These are phyloP conservation scores for Festucalex cinctus DNA, from an alignment of 2,113 vertebrate genomes.

Conservation along the genomic window DNA sequence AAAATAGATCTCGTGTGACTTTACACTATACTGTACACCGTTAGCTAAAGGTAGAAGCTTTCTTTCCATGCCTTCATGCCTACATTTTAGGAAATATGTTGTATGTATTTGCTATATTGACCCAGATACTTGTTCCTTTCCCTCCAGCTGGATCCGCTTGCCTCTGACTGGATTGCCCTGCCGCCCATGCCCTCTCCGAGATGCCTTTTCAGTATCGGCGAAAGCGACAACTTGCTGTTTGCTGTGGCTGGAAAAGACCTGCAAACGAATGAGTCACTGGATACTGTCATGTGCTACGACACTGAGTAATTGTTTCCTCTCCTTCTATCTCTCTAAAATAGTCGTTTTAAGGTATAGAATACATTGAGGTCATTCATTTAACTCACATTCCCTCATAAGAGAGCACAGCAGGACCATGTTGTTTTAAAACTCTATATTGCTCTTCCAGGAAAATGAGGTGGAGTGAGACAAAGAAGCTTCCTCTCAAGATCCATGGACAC, in stretches of 20 bases:
- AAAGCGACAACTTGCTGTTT: conserved; percentile 84
- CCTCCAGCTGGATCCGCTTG: conserved; percentile 82
- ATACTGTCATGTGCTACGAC: conserved; percentile 91
- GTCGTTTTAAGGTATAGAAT: not conserved
- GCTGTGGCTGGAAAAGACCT: conserved; percentile 95
- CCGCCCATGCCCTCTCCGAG: conserved; percentile 93
- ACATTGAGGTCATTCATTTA: not conserved
- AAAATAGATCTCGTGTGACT: no score
- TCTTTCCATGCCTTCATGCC: not conserved
- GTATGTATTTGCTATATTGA: not conserved
- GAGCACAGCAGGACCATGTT: not conserved
- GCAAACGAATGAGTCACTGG: conserved; percentile 89
- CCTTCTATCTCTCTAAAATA: not conserved
- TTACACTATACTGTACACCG: no score
- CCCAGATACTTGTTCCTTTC: not conserved
- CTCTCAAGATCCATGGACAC: conserved; percentile 93
- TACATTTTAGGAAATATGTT: not conserved
- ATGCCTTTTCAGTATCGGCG: conserved; percentile 91
- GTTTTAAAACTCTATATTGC: not conserved
- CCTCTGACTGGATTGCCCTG: conserved; percentile 88
- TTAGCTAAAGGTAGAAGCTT: no score
- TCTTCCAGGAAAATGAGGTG: conserved; percentile 83
- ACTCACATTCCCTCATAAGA: not conserved
- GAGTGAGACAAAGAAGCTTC: conserved; percentile 92
- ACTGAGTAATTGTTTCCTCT: conserved; percentile 64